Percentiles rank a stretch among this genome's conserved stretches.
phyloP scores from a whole-genome alignment of 1,140 invertebrate genomes.

The Drosophila littoralis region DNA sequence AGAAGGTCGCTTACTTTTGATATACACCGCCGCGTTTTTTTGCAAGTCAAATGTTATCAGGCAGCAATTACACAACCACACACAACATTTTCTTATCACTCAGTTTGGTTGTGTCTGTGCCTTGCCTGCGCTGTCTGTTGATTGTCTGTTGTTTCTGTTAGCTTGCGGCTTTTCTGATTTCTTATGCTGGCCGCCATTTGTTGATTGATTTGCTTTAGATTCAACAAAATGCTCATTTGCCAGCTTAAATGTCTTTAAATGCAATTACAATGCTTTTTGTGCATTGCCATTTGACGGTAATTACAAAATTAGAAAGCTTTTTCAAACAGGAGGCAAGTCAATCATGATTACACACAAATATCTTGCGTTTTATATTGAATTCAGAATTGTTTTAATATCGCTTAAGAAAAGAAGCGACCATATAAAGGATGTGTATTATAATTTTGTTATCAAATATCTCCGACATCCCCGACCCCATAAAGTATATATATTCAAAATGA shows the following conservation, averaged over 20 bases:
- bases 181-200: slow-evolving; percentile 9
- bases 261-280: slow-evolving; percentile 8
- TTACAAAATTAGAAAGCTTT: not conserved
- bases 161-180: not conserved
- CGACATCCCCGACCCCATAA: too few relatives aligned
- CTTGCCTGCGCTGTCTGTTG: slow-evolving; percentile 1
- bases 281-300: not conserved
- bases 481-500: too few relatives aligned
- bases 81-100: slow-evolving; percentile 2
- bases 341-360: too few relatives aligned
- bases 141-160: slow-evolving; percentile 8
- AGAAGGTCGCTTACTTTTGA: not conserved
- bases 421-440: too few relatives aligned
- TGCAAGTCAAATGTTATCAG: slow-evolving; percentile 16
- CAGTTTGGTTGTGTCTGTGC: not conserved
- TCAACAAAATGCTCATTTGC: slow-evolving; percentile 8
- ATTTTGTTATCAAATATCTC: too few relatives aligned
- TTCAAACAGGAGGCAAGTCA: not conserved
- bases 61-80: slow-evolving; percentile 12
- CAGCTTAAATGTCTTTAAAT: slow-evolving; percentile 14
- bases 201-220: slow-evolving; percentile 21
- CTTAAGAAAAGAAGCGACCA: too few relatives aligned
- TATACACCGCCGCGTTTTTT: slow-evolving; percentile 2
- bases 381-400: too few relatives aligned
- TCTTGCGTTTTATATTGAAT: too few relatives aligned